Conservation (phyloP, 2,797 vertebrate species). For the Threskiornis aethiopicus region DNA sequence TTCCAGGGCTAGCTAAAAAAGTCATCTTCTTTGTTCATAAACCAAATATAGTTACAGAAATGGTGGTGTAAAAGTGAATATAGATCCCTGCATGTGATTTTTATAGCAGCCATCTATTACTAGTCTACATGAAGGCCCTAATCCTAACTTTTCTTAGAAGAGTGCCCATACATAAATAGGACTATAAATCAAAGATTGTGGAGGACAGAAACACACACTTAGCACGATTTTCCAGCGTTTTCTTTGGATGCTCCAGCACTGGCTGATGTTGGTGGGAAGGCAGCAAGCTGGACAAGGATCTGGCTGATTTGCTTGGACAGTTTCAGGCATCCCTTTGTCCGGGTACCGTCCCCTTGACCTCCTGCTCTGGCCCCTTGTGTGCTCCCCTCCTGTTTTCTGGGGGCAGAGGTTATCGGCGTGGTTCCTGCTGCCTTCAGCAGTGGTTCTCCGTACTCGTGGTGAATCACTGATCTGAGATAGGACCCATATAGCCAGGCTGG, state of each 20-base stretch:
- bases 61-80: background rate
- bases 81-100: background rate
- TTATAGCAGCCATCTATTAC: background rate
- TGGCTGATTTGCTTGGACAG: fast-evolving
- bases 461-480: background rate
- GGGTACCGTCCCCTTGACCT: fast-evolving
- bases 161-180: background rate
- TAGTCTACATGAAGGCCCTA: background rate
- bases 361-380: fast-evolving
- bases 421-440: fast-evolving
- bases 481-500: background rate
- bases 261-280: background rate
- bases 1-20: background rate
- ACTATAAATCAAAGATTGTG: background rate
- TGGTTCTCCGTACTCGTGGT: fast-evolving
- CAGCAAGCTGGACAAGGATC: background rate
- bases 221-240: fast-evolving
- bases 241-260: background rate
- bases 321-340: background rate
- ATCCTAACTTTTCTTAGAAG: background rate
- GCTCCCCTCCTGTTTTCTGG: background rate
- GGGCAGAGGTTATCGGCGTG: fast-evolving
- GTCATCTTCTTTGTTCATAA: background rate
- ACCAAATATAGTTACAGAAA: background rate
- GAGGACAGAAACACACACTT: background rate